Evolutionary conservation across 1,140 invertebrate species (phyloP), one percentile per base, ranked within the genome.

Genomic region (Heliconius nattereri): DNA sequence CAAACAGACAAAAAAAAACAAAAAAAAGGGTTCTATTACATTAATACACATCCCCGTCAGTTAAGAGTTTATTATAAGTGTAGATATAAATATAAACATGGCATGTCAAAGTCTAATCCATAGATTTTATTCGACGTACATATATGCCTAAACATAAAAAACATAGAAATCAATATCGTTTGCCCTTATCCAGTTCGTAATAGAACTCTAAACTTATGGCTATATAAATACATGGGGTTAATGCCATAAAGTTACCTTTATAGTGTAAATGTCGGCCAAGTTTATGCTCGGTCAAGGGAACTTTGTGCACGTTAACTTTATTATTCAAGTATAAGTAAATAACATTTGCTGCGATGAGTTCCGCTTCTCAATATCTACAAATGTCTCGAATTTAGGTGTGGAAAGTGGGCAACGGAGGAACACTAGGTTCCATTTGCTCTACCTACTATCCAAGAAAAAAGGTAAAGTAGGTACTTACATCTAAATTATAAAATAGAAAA

Each of bases 251-350:
- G 49, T 35, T 19, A 75, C 52, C 52, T 57, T 32, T 54, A 75
- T 75, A 49, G 26, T 9, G 73, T 66, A 75, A 75, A 75, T 75
- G 19, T 57, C 73, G 52, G 73, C 49, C 73, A 75, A 75, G 52
- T 75, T 75, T 75, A 75, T 75, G 29, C 11, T 54, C 73, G 73
- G 73, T 75, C 73, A 75, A 75, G 52, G 73, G 29, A 75, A 75
- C 60, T 66, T 66, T 66, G 3, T 29, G 26, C 60, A 66, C 60
- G 60, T 13, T 29, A 66, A 66, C 23, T 66, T 66, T 26, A 1
- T 66, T 66, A 26, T 66, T 66, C 11, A 29, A 66, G 26, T n/a
- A 23, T 23, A 3, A 26, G 3, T 60, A 1, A 26, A 9, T 60
- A 60, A 60, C 26, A 26, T 60, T 60, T 60, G n/a, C 49, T 19